A percentile compares a stretch with the other conserved stretches of the same genome.
Evolutionary conservation across 1,140 invertebrate species (phyloP).

Genomic region (Ceratosolen solmsi): DNA sequence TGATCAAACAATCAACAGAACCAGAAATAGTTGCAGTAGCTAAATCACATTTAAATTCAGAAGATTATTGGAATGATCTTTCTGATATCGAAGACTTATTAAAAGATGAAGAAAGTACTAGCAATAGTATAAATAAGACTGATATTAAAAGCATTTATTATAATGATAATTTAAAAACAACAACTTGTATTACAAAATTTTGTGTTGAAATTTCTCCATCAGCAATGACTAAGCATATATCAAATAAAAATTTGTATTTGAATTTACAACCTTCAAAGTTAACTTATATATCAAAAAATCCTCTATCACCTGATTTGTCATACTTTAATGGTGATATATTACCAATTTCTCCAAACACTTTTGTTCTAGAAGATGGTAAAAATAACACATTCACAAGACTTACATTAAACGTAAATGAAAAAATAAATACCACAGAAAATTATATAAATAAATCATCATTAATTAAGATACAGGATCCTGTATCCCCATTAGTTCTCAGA

Average conservation of each 20-base stretch:
- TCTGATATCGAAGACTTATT: constrained; percentile 58
- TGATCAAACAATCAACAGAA: constrained; percentile 63
- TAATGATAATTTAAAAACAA: constrained; percentile 1
- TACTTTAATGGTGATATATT: constrained; percentile 55
- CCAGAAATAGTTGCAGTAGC: constrained; percentile 61
- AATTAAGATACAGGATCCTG: neutral
- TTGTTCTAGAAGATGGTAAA: constrained; percentile 11
- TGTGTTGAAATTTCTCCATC: neutral
- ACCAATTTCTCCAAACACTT: constrained; percentile 60
- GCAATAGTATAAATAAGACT: neutral
- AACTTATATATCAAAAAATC: constrained; percentile 40
- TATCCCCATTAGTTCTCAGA: constrained; percentile 33
- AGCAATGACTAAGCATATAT: constrained; percentile 16
- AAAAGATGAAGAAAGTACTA: constrained; percentile 24
- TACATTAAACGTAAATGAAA: constrained; percentile 25
- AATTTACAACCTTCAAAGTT: constrained; percentile 15
- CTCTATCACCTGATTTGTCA: constrained; percentile 62
- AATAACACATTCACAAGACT: constrained; percentile 32
- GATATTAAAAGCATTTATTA: neutral
- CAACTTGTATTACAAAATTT: constrained; percentile 28
- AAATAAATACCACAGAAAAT: neutral
- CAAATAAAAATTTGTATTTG: constrained; percentile 31
- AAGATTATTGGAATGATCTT: constrained; percentile 65
- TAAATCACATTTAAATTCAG: constrained; percentile 53
- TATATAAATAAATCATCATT: neutral